These are phyloP conservation scores for Podarcis cretensis DNA, from an alignment of 2,113 vertebrate species.

Conservation along the genomic window DNA sequence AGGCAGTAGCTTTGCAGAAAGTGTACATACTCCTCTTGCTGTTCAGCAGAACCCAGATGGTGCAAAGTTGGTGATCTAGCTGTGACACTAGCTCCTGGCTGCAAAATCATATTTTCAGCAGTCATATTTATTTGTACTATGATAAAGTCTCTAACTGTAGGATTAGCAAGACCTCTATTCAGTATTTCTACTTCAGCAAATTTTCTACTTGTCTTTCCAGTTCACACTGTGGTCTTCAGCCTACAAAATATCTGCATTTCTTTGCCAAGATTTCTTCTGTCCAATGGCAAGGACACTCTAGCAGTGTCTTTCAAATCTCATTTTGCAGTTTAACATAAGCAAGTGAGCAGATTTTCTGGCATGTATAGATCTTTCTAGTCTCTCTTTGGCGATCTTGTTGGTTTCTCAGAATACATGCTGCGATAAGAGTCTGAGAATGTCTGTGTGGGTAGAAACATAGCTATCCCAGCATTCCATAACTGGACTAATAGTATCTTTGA, in stretches of 20 bases:
- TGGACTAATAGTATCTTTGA: neutral
- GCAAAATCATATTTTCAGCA: too few relatives aligned
- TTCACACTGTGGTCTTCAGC: neutral
- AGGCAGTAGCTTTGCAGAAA: too few relatives aligned
- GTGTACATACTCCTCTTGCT: too few relatives aligned
- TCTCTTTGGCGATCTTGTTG: neutral
- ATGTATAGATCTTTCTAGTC: neutral
- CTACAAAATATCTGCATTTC: neutral
- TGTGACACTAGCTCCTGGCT: too few relatives aligned
- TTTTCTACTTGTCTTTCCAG: neutral
- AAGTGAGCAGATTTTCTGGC: neutral
- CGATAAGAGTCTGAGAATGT: neutral
- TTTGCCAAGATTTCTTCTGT: neutral
- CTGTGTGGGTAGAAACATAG: neutral
- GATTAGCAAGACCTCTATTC: too few relatives aligned
- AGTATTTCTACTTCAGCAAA: neutral
- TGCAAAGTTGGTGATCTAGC: too few relatives aligned
- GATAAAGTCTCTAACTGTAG: too few relatives aligned
- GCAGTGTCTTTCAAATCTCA: constrained; percentile 5
- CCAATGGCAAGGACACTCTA: too few relatives aligned
- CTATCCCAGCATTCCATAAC: neutral
- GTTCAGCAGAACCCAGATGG: too few relatives aligned
- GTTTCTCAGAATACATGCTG: neutral
- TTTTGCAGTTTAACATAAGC: neutral
- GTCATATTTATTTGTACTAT: too few relatives aligned